Conservation (phyloP, 2,113 vertebrate species). For the Carollia perspicillata region DNA sequence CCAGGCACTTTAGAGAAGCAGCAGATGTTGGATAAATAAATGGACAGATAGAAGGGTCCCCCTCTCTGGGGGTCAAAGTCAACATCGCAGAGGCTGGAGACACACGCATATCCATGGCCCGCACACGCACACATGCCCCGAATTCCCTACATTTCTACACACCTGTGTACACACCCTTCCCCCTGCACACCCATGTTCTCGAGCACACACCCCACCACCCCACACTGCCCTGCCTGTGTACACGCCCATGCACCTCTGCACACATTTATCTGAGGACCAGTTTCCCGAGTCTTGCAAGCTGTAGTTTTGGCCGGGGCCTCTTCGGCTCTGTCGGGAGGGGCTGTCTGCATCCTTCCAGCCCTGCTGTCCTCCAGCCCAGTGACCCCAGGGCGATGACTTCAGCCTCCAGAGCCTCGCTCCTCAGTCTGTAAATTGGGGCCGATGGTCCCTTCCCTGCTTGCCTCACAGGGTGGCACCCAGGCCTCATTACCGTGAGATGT, state of each 20-base stretch:
- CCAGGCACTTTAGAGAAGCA: background rate
- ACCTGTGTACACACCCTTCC: background rate
- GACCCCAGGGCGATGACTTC: constrained; percentile 62
- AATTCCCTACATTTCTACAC: background rate
- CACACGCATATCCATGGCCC: background rate
- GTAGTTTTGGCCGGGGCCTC: background rate
- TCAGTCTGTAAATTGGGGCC: constrained; percentile 34
- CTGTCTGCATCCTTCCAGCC: background rate
- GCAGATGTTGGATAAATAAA: background rate
- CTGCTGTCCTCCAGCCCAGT: background rate
- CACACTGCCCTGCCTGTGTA: background rate
- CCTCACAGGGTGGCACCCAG: constrained; percentile 45
- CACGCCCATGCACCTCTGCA: background rate
- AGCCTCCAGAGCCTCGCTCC: constrained; percentile 20
- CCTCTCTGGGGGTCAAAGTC: background rate
- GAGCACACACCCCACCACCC: background rate
- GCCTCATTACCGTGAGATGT: constrained; percentile 36
- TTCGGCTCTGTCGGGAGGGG: background rate
- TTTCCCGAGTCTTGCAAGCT: constrained; percentile 9
- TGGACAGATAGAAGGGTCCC: background rate
- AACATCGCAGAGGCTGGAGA: background rate
- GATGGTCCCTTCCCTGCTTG: constrained; percentile 32
- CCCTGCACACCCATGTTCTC: background rate
- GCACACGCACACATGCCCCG: no score
- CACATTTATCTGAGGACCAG: constrained; percentile 25